Evolutionary conservation across 2,888 invertebrate species (phyloP), one percentile per base, ranked within the genome.

Genomic region (Tenthredo distinguenda): DNA sequence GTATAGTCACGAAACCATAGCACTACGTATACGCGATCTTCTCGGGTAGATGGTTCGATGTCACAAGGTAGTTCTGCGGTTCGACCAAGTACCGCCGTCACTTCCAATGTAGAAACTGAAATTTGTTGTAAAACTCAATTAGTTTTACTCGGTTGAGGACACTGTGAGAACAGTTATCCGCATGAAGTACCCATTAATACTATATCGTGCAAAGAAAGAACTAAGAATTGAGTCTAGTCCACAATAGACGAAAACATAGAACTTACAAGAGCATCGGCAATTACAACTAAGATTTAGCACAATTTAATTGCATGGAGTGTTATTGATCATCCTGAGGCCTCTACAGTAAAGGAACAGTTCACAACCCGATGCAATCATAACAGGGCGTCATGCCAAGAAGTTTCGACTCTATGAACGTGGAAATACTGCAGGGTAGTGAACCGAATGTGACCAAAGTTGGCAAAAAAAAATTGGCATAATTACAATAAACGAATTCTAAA

Each of bases 21-120:
- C 89, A 98, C 98, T 97, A 98, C 98, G 94, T 98, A 98, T 87
- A 98, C 97, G 87, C 97, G 95, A 94, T 98, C 98, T 91, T 97
- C 97, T 90, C 96, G 96, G 85, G 96, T 95, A 92, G 96, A 96
- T 85, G 98, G 97, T 90, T 97, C 97, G 93, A 98, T 97, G 95
- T 98, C 97, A 95, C 98, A 98, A 58, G 98, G 98, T 91, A 98
- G 94, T 83, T 97, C 96, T 86, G 98, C 98, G 89, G 97, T 97
- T 84, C 96, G 96, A 9, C 98, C 97, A 88, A 98, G 94, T 71
- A 98, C 98, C 15, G 98, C 98, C 91, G 97, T 97, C 88, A 98
- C 97, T 88, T 95, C 95, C 85, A 96, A 95, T 83, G 96, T 95
- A 89, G 96, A 95, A 90, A 96, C 97, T 96, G 95, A 74, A 74